Base-by-base conservation (phyloP, 2,113 vertebrate species). In the Micromys minutus region DNA sequence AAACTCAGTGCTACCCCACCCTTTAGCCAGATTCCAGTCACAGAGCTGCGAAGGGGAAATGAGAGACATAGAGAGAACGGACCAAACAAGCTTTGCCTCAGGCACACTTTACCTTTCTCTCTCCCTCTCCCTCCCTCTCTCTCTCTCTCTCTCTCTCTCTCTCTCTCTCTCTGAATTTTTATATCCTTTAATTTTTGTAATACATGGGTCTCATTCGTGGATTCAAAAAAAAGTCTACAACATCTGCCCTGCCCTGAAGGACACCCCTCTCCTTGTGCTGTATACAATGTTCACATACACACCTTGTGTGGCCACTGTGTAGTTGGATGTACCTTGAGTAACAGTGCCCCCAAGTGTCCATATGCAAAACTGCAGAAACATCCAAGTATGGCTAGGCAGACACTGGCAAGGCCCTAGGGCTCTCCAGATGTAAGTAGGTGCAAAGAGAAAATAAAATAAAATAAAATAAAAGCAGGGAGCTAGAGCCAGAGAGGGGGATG, bases 301-400 rank as follows among this genome's bases (percentile, higher is more conserved):
- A 36, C 26, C 29, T 7, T 24, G n/a, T 22, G 34, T 67, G 36
- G 1, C 59, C 57, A 65, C 17, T 69, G 34, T 24, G 63, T 5
- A 10, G 47, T n/a, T 55, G 81, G 24, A 2, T 36, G 39, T 36
- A 39, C 29, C 65, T 87, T 72, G 65, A 50, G 10, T 72, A 55
- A 71, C 85, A 87, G 85, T 71, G 85, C 85, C 85, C 52, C 85
- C 85, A 87, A 87, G 67, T 3, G 67, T 29, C 47, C 47, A 31
- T 55, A 72, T 19, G 65, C 47, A 71, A 52, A 55, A 55, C 3
- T 55, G 67, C 85, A 87, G 47, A 55, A 31, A n/a, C 65, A 65
- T 19, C 34, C 47, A 26, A 69, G 45, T 52, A 12, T 13, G 42
- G 17, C 29, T 86, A 65, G 45, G 45, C 45, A 15, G 19, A 36